Conservation (phyloP, 2,888 invertebrate species). For the Nowickia ferox region DNA sequence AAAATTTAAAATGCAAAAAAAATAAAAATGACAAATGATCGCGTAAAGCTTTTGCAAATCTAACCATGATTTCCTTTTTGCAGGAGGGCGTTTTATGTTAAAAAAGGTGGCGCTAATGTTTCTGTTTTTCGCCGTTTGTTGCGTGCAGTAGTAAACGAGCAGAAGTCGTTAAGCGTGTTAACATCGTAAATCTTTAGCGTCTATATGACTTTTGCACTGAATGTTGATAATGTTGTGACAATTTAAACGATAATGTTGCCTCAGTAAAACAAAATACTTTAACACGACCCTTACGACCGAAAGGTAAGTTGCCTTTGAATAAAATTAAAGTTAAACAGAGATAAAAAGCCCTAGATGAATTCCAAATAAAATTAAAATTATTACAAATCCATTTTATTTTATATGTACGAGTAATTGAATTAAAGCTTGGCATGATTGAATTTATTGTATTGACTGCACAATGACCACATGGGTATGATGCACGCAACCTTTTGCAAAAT, state of each 20-base stretch:
- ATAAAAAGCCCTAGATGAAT: slow-evolving; percentile 70
- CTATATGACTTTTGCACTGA: slow-evolving; percentile 56
- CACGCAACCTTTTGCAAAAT: slow-evolving; percentile 23
- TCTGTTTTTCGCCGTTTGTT: slow-evolving; percentile 27
- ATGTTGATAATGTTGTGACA: slow-evolving; percentile 64
- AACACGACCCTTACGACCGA: not conserved
- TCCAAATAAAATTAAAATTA: slow-evolving; percentile 10
- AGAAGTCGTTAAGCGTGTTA: slow-evolving; percentile 64
- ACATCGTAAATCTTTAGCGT: slow-evolving; percentile 65
- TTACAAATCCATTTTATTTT: not conserved
- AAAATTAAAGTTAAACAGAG: slow-evolving; percentile 78
- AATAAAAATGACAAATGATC: slow-evolving; percentile 80
- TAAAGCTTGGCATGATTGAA: not conserved
- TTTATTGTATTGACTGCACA: slow-evolving; percentile 2
- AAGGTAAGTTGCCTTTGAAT: slow-evolving; percentile 25
- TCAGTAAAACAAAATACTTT: slow-evolving; percentile 31
- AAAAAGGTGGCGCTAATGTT: slow-evolving; percentile 65
- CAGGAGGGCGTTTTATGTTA: slow-evolving; percentile 56
- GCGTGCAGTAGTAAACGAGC: slow-evolving; percentile 10
- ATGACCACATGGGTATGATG: not conserved
- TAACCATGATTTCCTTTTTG: slow-evolving; percentile 76
- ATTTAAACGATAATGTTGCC: slow-evolving; percentile 52
- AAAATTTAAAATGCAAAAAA: not conserved
- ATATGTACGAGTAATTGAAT: not conserved
- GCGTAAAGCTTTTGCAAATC: slow-evolving; percentile 80